Percentiles rank a stretch among this genome's conserved stretches.
phyloP scores from a whole-genome alignment of 1,140 invertebrate genomes.

The Ganaspis sp. region DNA sequence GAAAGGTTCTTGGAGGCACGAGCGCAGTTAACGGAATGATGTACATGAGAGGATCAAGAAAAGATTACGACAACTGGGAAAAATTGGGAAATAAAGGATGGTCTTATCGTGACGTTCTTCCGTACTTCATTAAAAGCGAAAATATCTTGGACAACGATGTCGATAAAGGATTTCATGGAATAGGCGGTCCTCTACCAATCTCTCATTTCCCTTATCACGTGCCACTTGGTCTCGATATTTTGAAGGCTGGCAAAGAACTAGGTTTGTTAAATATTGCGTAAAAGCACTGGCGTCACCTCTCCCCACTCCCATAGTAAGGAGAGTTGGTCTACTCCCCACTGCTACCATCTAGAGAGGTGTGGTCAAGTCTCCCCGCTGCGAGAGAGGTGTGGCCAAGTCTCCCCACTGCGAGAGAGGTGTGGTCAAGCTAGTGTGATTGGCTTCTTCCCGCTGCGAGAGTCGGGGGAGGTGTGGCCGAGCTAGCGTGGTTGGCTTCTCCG shows the following conservation, averaged over 20 bases:
- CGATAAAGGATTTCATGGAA: conserved; percentile 69
- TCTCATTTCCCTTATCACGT: conserved; percentile 76
- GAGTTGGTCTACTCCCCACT: neutral
- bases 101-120: conserved; percentile 79
- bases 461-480: too few relatives aligned
- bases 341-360: too few relatives aligned
- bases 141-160: conserved; percentile 77
- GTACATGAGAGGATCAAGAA: too few relatives aligned
- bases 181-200: conserved; percentile 73
- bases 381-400: too few relatives aligned
- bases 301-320: neutral
- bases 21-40: conserved; percentile 78
- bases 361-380: too few relatives aligned
- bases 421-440: too few relatives aligned
- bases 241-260: conserved; percentile 78
- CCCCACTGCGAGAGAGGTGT: too few relatives aligned
- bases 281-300: too few relatives aligned
- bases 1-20: conserved; percentile 76
- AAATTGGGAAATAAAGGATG: conserved; percentile 79
- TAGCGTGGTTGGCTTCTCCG: too few relatives aligned
- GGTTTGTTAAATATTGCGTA: conserved; percentile 65
- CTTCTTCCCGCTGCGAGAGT: too few relatives aligned
- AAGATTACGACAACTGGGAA: too few relatives aligned
- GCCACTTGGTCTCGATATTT: conserved; percentile 75
- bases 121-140: conserved; percentile 78